Evolutionary conservation across 2,888 invertebrate genomes (phyloP), one percentile per base, ranked within the genome.

Genomic region (Drosophila conformis): DNA sequence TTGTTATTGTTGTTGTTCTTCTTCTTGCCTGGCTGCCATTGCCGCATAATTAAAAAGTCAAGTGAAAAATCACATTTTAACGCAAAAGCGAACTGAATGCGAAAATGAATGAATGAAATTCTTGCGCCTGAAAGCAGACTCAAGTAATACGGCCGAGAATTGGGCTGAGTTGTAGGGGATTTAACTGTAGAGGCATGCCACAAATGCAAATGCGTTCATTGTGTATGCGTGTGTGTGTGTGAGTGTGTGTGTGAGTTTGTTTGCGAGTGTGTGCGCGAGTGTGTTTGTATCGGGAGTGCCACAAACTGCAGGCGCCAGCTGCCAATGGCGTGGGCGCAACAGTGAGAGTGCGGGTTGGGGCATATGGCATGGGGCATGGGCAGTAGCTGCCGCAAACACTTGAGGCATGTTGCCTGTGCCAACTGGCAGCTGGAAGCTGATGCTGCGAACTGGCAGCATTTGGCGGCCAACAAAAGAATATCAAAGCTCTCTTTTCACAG

Each of bases 61-160:
- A 88, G 89, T 88, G 89, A 88, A 91, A 90, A 90, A 90, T 90
- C 87, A 84, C 86, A 89, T 90, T 90, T 90, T 80, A 79, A 83
- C 78, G 87, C 82, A 85, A 83, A 69, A 61, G 64, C 62, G 57
- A 66, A 56, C 60, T 70, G 73, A 80, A 75, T 69, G 78, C 66
- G 62, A 68, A 78, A 76, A 70, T 76, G 84, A 86, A 83, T 82
- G 88, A 87, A 87, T 87, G 87, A 85, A 83, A 88, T 87, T 87
- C 84, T 87, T 88, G 87, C 80, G 87, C 83, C 85, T 80, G 82
- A 85, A 82, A 83, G 88, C 87, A 76, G 87, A 73, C 89, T 85
- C 79, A 82, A 88, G 87, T 87, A 87, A 77, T 87, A 81, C 13
- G 60, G 1, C 1, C 2, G 10, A 7, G n/a, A 3, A 15, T 11